phyloP scores from a whole-genome alignment of 2,113 vertebrate species.

The Pachycephala philippinensis region DNA sequence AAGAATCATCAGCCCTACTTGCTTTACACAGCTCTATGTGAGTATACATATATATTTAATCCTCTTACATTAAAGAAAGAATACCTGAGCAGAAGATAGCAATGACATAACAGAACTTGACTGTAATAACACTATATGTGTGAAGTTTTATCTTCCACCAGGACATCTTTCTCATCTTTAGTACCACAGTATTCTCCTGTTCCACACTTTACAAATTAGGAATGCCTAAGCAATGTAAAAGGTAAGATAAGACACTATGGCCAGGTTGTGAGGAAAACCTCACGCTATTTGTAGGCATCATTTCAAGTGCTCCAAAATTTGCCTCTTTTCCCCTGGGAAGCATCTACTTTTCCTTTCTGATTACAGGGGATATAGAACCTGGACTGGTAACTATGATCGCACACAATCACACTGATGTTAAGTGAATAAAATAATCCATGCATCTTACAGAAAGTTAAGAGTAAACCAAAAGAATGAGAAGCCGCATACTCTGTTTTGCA shows the following conservation, averaged over 20 bases:
- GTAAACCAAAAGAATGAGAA: not conserved
- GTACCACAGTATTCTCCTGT: not conserved
- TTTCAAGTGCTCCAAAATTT: not conserved
- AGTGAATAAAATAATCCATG: not conserved
- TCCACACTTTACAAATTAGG: not conserved
- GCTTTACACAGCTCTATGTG: not conserved
- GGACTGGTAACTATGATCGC: not conserved
- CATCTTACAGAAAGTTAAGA: not conserved
- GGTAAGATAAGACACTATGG: not conserved
- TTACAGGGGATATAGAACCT: not conserved
- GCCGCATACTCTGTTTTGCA: not conserved
- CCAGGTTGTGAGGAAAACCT: not conserved
- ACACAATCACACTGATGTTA: not conserved
- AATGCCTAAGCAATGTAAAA: not conserved
- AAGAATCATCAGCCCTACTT: not conserved
- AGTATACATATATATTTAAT: not conserved
- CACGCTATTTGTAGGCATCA: not conserved
- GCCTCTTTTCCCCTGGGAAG: not conserved
- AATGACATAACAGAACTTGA: not conserved
- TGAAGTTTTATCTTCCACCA: not conserved
- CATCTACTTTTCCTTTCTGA: not conserved
- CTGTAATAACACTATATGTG: fast-evolving
- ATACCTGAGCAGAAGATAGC: not conserved
- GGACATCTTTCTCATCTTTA: not conserved
- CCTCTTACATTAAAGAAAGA: not conserved